A percentile compares a stretch with the other conserved stretches of the same genome.
These are phyloP conservation scores for Mirounga angustirostris DNA, from an alignment of 2,113 vertebrate species.

Conservation along the genomic window DNA sequence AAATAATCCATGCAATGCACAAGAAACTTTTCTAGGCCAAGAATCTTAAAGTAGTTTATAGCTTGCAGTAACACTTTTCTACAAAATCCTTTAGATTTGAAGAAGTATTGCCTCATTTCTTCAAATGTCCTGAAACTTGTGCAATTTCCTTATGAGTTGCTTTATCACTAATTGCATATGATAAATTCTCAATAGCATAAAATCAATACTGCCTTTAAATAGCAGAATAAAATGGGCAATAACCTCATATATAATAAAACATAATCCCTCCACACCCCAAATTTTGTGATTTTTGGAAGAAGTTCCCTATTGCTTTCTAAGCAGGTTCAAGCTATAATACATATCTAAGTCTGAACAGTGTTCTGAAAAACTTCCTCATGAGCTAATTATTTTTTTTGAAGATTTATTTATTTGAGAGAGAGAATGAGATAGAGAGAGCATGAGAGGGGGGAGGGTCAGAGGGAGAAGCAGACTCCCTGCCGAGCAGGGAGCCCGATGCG, in stretches of 20 bases:
- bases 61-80: not conserved
- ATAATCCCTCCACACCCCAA: not conserved
- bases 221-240: not conserved
- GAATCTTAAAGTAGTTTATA: conserved; percentile 26
- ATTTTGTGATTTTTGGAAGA: conserved; percentile 13
- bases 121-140: not conserved
- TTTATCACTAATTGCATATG: not conserved
- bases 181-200: not conserved
- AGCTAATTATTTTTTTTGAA: conserved; percentile 45
- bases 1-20: not conserved
- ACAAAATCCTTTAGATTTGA: conserved; percentile 6
- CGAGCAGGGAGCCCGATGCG: too few species aligned
- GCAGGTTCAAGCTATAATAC: not conserved
- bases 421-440: too few species aligned
- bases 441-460: too few species aligned
- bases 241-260: not conserved
- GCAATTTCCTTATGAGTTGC: not conserved
- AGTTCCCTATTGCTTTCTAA: not conserved
- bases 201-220: not conserved
- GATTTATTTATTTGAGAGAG: too few species aligned
- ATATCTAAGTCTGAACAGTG: conserved; percentile 59
- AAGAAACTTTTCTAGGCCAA: conserved; percentile 18
- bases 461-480: too few species aligned
- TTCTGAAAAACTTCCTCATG: conserved; percentile 69
- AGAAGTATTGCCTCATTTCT: not conserved